Conservation (phyloP, 2,797 vertebrate species). For the Clamator glandarius region DNA sequence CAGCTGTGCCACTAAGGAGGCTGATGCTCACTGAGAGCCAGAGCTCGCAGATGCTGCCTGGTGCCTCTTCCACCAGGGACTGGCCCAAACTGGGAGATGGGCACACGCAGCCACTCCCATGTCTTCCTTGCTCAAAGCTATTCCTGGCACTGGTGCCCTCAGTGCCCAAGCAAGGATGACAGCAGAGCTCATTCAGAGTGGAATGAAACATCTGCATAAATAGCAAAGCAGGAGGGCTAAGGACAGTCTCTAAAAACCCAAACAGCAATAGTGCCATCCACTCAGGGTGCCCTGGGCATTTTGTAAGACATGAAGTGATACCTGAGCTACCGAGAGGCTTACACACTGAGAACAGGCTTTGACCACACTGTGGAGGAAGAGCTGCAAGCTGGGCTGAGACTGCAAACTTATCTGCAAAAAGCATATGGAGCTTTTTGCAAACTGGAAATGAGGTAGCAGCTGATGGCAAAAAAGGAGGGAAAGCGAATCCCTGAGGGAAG, state of each 20-base stretch:
- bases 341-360: not conserved
- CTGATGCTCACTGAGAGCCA: not conserved
- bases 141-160: conserved; percentile 49
- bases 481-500: not conserved
- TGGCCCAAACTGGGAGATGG: conserved; percentile 6
- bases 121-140: conserved; percentile 54
- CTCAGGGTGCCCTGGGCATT: not conserved
- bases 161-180: conserved; percentile 45
- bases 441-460: not conserved
- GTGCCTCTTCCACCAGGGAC: not conserved
- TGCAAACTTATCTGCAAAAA: not conserved
- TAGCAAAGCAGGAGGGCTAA: conserved; percentile 37
- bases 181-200: not conserved
- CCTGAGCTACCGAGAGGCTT: not conserved
- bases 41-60: not conserved
- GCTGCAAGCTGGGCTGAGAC: not conserved
- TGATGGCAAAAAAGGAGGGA: not conserved
- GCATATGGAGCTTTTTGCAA: not conserved
- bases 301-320: not conserved
- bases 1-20: not conserved
- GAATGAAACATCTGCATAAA: conserved; percentile 63
- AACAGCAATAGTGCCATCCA: not conserved
- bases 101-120: not conserved
- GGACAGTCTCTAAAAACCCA: not conserved
- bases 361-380: not conserved